Evolutionary conservation across 2,797 vertebrate species (phyloP).

Genomic region (Caiman crocodilus): DNA sequence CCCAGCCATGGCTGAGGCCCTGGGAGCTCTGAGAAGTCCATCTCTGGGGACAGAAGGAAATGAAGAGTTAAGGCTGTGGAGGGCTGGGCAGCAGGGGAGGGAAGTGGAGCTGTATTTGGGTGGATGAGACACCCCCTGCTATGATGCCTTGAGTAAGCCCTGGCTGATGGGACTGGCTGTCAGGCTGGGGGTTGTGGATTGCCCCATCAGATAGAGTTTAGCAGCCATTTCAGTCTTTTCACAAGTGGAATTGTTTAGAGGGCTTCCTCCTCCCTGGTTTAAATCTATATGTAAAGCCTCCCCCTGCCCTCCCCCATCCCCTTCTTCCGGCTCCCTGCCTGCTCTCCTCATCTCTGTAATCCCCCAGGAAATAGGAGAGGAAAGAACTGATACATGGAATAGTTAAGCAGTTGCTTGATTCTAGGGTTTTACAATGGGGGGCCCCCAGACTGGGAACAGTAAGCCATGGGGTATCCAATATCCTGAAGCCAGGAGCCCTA

Average conservation of each 20-base stretch:
- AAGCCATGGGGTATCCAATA: neutral
- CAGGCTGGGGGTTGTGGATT: conserved; percentile 25
- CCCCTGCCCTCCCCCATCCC: neutral
- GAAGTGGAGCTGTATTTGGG: neutral
- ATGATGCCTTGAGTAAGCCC: neutral
- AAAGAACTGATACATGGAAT: neutral
- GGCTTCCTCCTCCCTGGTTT: neutral
- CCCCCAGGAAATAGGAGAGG: neutral
- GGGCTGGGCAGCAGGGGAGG: accelerated
- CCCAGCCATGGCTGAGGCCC: neutral
- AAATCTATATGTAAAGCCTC: conserved; percentile 23
- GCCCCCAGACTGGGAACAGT: neutral
- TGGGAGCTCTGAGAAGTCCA: accelerated
- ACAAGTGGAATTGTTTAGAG: neutral
- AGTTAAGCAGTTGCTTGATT: neutral
- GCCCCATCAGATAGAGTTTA: conserved; percentile 39
- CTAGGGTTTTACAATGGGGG: neutral
- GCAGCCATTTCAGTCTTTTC: conserved; percentile 12
- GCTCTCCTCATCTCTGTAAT: neutral
- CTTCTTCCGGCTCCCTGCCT: conserved; percentile 18
- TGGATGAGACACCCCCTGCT: neutral
- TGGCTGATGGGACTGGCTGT: neutral
- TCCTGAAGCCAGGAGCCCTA: neutral
- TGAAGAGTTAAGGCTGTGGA: neutral
- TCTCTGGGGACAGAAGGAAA: neutral